A percentile compares a stretch with the other conserved stretches of the same genome.
Conservation (phyloP, 2,888 invertebrate genomes). For the Herminia tarsipennalis region DNA sequence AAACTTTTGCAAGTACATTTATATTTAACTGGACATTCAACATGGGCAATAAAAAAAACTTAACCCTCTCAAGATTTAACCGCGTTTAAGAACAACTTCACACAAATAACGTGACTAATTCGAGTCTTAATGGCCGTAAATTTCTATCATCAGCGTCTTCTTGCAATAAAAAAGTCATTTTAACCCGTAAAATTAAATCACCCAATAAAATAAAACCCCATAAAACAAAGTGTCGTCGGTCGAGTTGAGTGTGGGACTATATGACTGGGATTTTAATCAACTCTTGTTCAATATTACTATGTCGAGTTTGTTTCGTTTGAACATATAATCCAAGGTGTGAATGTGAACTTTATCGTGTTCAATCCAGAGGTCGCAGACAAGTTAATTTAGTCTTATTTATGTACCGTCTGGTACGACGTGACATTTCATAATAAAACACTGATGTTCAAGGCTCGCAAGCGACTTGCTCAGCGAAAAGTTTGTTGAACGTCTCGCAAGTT, state of each 20-base stretch:
- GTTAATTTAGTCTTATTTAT: constrained; percentile 83
- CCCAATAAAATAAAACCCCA: constrained; percentile 7
- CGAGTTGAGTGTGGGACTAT: constrained; percentile 7
- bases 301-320: constrained; percentile 19
- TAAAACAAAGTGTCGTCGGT: constrained; percentile 21
- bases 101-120: no score
- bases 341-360: constrained; percentile 64
- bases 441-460: constrained; percentile 58
- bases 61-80: no score
- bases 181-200: constrained; percentile 25
- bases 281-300: constrained; percentile 13
- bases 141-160: constrained; percentile 24
- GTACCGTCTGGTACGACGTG: constrained; percentile 79
- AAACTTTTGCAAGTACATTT: no score
- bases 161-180: constrained; percentile 30
- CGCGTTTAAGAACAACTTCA: no score
- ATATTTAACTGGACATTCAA: no score
- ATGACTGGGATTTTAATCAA: constrained; percentile 11
- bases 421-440: constrained; percentile 81
- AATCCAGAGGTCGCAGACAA: constrained; percentile 78
- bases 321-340: constrained; percentile 61
- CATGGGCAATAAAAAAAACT: no score
- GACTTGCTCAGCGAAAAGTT: constrained; percentile 63
- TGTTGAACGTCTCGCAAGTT: constrained; percentile 69
- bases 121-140: no score